Base-by-base conservation (phyloP, 1,140 invertebrate species). In the Antheraea mylitta region DNA sequence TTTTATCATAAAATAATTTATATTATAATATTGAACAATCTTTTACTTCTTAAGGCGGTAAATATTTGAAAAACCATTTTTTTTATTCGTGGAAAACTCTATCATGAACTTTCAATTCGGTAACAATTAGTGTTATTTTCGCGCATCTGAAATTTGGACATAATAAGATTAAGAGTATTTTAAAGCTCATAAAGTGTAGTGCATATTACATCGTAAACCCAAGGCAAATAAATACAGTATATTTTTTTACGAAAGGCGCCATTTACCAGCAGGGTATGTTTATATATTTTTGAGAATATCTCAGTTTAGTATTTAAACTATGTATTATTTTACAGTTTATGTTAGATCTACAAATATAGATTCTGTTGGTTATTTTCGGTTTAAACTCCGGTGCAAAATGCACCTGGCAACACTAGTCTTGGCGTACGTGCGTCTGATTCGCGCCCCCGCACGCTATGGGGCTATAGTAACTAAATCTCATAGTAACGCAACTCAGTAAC, bases 301-400 rank as follows among this genome's bases (percentile, higher is more conserved):
- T 53, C 16, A 53, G 45, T 53, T 53, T 53, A 53, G 16, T 53
- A 53, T 53, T 53, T 13, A 53, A 16, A 53, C 16, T 53, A 53
- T 30, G 22, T 30, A 30, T 53, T 53, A 36, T 64, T 63, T 59
- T 69, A 48, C 7, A 36, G 61, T 63, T 63, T 63, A 63, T 63
- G 16, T 61, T 61, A 61, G 13, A 37, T 36, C 61, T 37, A n/a
- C 22, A 63, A 63, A 63, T 63, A 63, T 30, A 63, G 11, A 11
- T 37, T 18, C 30, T 63, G 61, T 37, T 63, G 18, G 38, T 65
- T 30, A 65, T 53, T 65, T 65, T 11, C 53, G 22, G 64, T 13
- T 45, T 48, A 45, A 65, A 65, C 22, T 48, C 64, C 42, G 42
- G 64, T 65, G 64, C 42, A 65, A 48, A 38, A 48, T 65, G 64